Conservation (phyloP, 2,888 invertebrate species). For the Rhingia rostrata region DNA sequence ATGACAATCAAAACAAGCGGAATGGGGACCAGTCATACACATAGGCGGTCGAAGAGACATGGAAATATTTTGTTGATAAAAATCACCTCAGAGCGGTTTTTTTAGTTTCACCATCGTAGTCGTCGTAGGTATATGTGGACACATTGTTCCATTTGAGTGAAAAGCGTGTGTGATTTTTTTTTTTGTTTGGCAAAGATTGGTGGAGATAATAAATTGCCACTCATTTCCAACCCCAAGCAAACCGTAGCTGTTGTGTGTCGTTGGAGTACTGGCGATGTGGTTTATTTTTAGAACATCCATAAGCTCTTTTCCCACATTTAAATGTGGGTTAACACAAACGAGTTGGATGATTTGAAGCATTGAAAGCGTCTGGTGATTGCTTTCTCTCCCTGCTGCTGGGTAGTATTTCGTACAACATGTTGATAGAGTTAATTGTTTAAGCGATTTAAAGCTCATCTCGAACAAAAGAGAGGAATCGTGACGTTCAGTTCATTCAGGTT, state of each 20-base stretch:
- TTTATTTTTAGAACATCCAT: slow-evolving; percentile 57
- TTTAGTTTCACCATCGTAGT: neutral
- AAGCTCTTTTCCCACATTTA: slow-evolving; percentile 22
- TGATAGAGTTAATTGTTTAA: neutral
- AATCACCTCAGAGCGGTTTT: slow-evolving; percentile 17
- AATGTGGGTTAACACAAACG: slow-evolving; percentile 49
- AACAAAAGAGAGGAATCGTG: too few species aligned
- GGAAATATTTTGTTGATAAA: slow-evolving; percentile 29
- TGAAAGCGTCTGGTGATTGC: slow-evolving; percentile 4
- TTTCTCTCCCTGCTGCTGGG: neutral
- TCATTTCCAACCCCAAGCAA: slow-evolving; percentile 28
- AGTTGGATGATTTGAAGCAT: slow-evolving; percentile 34
- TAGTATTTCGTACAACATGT: neutral
- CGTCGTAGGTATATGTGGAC: neutral
- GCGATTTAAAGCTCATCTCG: too few species aligned
- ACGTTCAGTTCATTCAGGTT: too few species aligned
- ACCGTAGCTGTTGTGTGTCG: neutral
- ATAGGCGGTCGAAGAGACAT: slow-evolving; percentile 18
- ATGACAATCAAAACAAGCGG: slow-evolving; percentile 37
- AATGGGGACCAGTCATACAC: slow-evolving; percentile 17
- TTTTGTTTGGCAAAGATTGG: neutral
- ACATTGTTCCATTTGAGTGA: slow-evolving; percentile 10
- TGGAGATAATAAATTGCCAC: slow-evolving; percentile 23
- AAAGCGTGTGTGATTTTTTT: slow-evolving; percentile 3
- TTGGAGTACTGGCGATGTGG: slow-evolving; percentile 15